Evolutionary conservation across 1,140 invertebrate species (phyloP).

Genomic region (Anoplophora glabripennis): DNA sequence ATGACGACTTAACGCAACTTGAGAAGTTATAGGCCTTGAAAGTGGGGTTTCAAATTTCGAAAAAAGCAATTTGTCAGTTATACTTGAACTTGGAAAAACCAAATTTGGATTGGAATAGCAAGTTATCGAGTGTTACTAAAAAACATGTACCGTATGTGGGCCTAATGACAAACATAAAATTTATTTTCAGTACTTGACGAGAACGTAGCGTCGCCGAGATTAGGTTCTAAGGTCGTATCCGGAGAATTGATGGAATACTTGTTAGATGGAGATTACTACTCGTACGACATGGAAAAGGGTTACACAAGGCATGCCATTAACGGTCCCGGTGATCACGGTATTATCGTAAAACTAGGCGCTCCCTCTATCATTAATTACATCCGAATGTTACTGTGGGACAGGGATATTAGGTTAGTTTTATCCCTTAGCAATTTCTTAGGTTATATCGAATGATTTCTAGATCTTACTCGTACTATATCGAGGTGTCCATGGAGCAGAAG

Average conservation of each 20-base stretch:
- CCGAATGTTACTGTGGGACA: slow-evolving; percentile 90
- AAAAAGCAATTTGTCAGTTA: no score
- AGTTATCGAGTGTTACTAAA: no score
- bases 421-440: no score
- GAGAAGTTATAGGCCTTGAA: no score
- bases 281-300: slow-evolving; percentile 88
- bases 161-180: slow-evolving; percentile 3
- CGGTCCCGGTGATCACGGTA: slow-evolving; percentile 74
- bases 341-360: slow-evolving; percentile 82
- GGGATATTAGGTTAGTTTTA: slow-evolving; percentile 70
- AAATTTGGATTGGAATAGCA: no score
- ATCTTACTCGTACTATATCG: slow-evolving; percentile 95
- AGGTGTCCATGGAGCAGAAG: slow-evolving; percentile 93
- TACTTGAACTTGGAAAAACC: no score
- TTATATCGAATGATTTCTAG: slow-evolving; percentile 48
- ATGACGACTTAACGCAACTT: no score
- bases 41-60: no score
- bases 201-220: slow-evolving; percentile 79
- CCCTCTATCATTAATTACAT: slow-evolving; percentile 93
- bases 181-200: slow-evolving; percentile 73
- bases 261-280: slow-evolving; percentile 81
- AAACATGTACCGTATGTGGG: no score
- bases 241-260: slow-evolving; percentile 85
- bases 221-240: slow-evolving; percentile 77
- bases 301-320: slow-evolving; percentile 92